Evolutionary conservation across 2,888 invertebrate species (phyloP).

Genomic region (Ferdinandea cuprea): DNA sequence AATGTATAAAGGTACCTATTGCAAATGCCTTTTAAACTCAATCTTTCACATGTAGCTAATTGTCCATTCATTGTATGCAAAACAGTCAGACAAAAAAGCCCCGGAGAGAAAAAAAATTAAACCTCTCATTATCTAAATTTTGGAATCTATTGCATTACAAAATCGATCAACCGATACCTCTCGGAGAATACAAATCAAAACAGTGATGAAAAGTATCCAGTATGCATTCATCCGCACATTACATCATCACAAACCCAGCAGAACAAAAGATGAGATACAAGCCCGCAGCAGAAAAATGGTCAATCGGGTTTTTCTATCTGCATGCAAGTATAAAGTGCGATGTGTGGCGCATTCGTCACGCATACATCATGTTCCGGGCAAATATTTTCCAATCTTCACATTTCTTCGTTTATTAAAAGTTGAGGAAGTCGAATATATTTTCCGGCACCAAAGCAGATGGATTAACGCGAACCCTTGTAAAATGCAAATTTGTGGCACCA

Average conservation of each 20-base stretch:
- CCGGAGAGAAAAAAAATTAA: slow-evolving; percentile 7
- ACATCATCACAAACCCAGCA: slow-evolving; percentile 33
- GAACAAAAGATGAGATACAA: slow-evolving; percentile 42
- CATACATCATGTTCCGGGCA: slow-evolving; percentile 15
- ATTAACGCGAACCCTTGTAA: slow-evolving; percentile 32
- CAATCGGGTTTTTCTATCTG: not conserved
- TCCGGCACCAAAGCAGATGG: slow-evolving; percentile 33
- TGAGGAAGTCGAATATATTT: slow-evolving; percentile 17
- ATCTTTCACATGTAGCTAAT: not conserved
- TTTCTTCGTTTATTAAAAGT: not conserved
- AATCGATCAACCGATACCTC: slow-evolving; percentile 55
- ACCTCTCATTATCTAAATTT: slow-evolving; percentile 40
- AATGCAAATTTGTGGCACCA: slow-evolving; percentile 42
- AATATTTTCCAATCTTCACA: not conserved
- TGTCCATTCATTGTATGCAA: slow-evolving; percentile 7
- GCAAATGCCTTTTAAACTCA: slow-evolving; percentile 6
- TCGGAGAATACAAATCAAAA: slow-evolving; percentile 23
- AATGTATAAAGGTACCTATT: not conserved
- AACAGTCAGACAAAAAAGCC: slow-evolving; percentile 6
- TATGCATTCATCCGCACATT: slow-evolving; percentile 20
- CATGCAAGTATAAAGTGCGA: not conserved
- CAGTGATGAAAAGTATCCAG: slow-evolving; percentile 36
- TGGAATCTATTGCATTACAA: slow-evolving; percentile 42
- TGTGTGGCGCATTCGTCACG: slow-evolving; percentile 20
- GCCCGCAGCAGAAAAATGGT: too few relatives aligned